These are phyloP conservation scores for Fistularia tabacaria DNA, from an alignment of 2,797 vertebrate genomes.

Conservation along the genomic window DNA sequence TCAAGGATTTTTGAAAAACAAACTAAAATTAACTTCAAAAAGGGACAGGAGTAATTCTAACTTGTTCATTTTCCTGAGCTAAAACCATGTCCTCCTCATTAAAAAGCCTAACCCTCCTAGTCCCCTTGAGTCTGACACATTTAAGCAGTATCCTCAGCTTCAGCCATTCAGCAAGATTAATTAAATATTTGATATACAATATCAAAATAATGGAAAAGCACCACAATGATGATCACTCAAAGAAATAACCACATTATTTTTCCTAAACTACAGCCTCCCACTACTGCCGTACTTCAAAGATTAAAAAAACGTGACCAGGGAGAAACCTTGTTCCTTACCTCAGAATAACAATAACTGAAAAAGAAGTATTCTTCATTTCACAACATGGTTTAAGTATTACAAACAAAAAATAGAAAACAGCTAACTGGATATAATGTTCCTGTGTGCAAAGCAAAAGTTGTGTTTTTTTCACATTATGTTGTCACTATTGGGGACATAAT, in stretches of 20 bases:
- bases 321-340: no score
- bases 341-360: no score
- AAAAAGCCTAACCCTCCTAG: conserved; percentile 48
- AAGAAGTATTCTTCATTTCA: no score
- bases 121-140: conserved; percentile 58
- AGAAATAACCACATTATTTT: conserved; percentile 8
- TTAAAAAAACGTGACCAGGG: no score
- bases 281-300: no score
- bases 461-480: no score
- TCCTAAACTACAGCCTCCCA: background rate
- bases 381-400: no score
- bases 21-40: conserved; percentile 65
- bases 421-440: no score
- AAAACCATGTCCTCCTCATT: conserved; percentile 68
- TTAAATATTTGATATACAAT: conserved; percentile 56
- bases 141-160: conserved; percentile 54
- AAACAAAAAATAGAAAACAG: no score
- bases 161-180: conserved; percentile 52
- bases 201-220: conserved; percentile 55
- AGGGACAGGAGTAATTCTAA: conserved; percentile 57
- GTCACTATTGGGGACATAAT: no score
- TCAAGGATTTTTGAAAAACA: conserved; percentile 37
- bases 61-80: conserved; percentile 51
- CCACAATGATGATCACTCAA: conserved; percentile 28
- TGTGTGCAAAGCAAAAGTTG: no score